Conservation (phyloP, 1,140 invertebrate species). For the Neodiprion lecontei region DNA sequence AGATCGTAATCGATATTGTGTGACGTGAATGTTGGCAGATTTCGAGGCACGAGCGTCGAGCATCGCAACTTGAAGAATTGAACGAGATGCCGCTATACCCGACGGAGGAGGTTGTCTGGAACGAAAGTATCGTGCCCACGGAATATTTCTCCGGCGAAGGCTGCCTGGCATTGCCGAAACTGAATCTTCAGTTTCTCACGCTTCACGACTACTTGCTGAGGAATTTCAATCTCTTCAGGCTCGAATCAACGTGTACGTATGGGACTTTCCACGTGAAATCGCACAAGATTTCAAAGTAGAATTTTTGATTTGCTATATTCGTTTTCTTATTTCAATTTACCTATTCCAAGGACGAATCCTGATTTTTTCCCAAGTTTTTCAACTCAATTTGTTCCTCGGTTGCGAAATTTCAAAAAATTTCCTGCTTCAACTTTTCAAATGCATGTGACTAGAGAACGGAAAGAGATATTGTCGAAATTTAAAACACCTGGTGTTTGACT, state of each 20-base stretch:
- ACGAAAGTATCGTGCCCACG: constrained; percentile 97
- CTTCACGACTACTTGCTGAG: constrained; percentile 97
- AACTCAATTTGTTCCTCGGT: too few relatives aligned
- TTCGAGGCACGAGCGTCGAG: constrained; percentile 85
- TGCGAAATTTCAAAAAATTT: too few relatives aligned
- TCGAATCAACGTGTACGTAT: constrained; percentile 95
- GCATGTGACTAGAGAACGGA: too few relatives aligned
- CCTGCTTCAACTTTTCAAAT: too few relatives aligned
- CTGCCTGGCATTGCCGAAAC: constrained; percentile 93
- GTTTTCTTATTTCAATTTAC: too few relatives aligned
- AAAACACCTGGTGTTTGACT: too few relatives aligned
- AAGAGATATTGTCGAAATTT: too few relatives aligned
- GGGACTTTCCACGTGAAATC: constrained; percentile 84
- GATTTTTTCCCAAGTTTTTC: background rate
- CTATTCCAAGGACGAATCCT: too few relatives aligned
- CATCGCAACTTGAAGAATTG: constrained; percentile 92
- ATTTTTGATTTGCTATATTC: too few relatives aligned
- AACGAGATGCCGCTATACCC: constrained; percentile 99
- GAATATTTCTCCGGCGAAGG: constrained; percentile 97
- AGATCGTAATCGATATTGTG: background rate
- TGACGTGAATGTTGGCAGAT: constrained; percentile 61
- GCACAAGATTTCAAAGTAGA: constrained; percentile 93
- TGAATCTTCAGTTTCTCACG: constrained; percentile 98
- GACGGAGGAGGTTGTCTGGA: constrained; percentile 98
- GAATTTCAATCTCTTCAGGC: constrained; percentile 97